Base-by-base conservation (phyloP, 1,140 invertebrate species). In the Tetragonula clypearis region DNA sequence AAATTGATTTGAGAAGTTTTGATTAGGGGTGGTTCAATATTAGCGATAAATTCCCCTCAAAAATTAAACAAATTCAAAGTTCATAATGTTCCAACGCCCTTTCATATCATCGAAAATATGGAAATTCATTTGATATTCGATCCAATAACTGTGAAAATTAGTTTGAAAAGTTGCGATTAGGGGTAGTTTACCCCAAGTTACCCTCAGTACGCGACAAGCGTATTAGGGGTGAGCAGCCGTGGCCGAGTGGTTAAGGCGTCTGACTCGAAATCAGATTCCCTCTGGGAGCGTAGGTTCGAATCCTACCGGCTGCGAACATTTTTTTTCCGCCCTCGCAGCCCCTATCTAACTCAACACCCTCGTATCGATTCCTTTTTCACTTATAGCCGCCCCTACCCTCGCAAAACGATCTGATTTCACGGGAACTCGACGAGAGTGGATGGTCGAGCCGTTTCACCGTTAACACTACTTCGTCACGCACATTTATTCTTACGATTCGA, bases 241-340 rank as follows among this genome's bases (percentile, higher is more conserved):
- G 95, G 95, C 95, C 95, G 95, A 95, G 95, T 95, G 95, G 95
- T 96, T 96, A 96, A 96, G 95, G 95, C 95, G 95, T 95, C 95
- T 95, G 95, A 96, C 95, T 96, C 95, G 95, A 96, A 96, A 96
- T 95, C 95, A 95, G 95, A 95, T 96, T 96, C 95, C 95, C 95
- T 96, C 95, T 96, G 95, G 95, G 95, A 96, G 95, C 95, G 95
- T 95, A 95, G 95, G 95, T 95, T 95, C 94, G 93, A 97, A 96
- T 97, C 97, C 97, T 97, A 97, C 96, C 96, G 96, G 96, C 97
- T 97, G 97, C 97, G 97, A 89, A 60, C 87, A 60, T 77, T 84
- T 89, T 91, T 91, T 90, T 90, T 86, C 76, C 62, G 58, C 82
- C 60, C 69, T 62, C 23, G 21, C 21, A 8, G 3, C 17, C 0